phyloP scores from a whole-genome alignment of 1,140 invertebrate species.

The Aphelenchoides avenae region DNA sequence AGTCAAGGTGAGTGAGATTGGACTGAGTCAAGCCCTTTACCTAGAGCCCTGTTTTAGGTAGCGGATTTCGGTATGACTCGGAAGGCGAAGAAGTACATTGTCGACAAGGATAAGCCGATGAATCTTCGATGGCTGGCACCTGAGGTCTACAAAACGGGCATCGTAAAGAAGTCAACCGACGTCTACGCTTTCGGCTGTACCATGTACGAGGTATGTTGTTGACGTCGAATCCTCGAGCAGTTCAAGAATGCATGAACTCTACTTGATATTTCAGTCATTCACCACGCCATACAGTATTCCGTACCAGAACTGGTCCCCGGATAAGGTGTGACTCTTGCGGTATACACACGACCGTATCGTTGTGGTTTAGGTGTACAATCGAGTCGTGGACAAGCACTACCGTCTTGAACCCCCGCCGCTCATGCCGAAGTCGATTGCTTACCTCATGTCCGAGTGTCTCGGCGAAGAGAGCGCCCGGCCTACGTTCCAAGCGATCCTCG shows the following conservation, averaged over 20 bases:
- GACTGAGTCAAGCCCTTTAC: too few species aligned
- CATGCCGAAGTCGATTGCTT: constrained; percentile 13
- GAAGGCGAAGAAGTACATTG: constrained; percentile 28
- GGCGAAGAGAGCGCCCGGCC: constrained; percentile 3
- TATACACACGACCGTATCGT: too few species aligned
- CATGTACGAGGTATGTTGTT: constrained; percentile 27
- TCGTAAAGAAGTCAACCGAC: constrained; percentile 29
- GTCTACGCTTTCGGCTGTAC: constrained; percentile 31
- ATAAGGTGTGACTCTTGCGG: too few species aligned
- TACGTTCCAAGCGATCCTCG: constrained; percentile 6
- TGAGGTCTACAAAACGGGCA: constrained; percentile 30
- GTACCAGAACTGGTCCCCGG: constrained; percentile 23
- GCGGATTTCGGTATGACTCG: constrained; percentile 92
- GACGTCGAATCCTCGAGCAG: too few species aligned
- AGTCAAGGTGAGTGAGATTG: too few species aligned
- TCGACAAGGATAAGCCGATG: constrained; percentile 37
- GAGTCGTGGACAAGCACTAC: constrained; percentile 1
- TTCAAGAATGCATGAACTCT: too few species aligned
- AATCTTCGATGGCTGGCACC: constrained; percentile 41
- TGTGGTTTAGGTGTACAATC: neutral
- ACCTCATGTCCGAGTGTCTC: constrained; percentile 10
- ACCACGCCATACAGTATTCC: constrained; percentile 30
- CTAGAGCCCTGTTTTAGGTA: too few species aligned
- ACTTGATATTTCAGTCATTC: too few species aligned
- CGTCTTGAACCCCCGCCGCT: neutral